Evolutionary conservation across 2,888 invertebrate genomes (phyloP), one percentile per base, ranked within the genome.

Genomic region (Sericinus montela): DNA sequence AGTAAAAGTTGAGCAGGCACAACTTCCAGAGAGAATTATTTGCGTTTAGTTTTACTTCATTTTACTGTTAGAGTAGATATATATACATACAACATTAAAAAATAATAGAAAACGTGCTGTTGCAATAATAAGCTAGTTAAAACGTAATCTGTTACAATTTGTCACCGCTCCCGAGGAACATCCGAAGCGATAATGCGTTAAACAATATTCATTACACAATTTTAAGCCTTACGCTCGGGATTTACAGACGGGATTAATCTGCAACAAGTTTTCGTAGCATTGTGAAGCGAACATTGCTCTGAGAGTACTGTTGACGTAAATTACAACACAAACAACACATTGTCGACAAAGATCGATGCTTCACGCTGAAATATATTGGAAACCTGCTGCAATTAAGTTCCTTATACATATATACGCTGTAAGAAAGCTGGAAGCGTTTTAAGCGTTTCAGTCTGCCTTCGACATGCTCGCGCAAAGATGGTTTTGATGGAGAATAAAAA

Each of bases 101-200:
- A 11, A 32, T 11, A 32, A 32, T 6, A 3, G 9, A 32, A 6
- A 4, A 32, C 9, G 32, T 32, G 11, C 10, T 32, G 32, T 32
- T 11, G 32, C 10, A 13, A 32, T 32, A 10, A 10, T 32, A 32
- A 11, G 16, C 45, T 19, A 40, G 46, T 40, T 36, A 44, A 35
- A 46, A 34, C 14, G 34, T 46, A 40, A 39, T 46, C 39, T 40
- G 34, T 40, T 40, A 46, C 46, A 40, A 46, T 46, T 46, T 40
- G 39, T 40, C 40, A 40, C 39, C 15, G 9, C 39, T 15, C 28
- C 28, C 40, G 43, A 36, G 35, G 28, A 14, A 28, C 28, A 15
- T 44, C 43, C 43, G 28, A 44, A 13, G 15, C 28, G 28, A 44
- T 35, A 28, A 36, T 25, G 16, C 43, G 15, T 8, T 15, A 15